phyloP scores from a whole-genome alignment of 92 coral and sea anemone genomes.

The Phenganax subtilis region DNA sequence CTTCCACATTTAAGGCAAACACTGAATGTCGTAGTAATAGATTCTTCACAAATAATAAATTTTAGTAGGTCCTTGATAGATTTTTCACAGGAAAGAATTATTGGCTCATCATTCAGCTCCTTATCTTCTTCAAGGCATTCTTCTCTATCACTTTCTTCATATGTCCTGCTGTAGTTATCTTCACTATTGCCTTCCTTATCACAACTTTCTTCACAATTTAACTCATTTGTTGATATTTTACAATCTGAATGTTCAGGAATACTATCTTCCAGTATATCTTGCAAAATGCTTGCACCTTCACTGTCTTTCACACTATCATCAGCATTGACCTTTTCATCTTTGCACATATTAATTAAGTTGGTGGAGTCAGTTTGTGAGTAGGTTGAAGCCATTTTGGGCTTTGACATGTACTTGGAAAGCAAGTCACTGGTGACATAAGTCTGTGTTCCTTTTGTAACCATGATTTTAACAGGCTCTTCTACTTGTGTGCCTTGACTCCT shows the following conservation, averaged over 20 bases:
- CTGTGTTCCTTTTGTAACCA: too few relatives aligned
- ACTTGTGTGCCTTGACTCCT: too few relatives aligned
- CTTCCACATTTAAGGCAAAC: neutral
- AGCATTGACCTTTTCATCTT: too few relatives aligned
- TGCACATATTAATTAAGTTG: too few relatives aligned
- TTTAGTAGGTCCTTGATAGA: neutral
- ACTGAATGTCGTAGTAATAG: neutral
- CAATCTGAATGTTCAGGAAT: neutral
- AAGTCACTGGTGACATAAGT: too few relatives aligned
- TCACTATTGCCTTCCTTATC: neutral
- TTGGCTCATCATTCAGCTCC: neutral
- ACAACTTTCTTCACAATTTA: neutral
- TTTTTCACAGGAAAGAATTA: neutral
- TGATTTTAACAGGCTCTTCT: too few relatives aligned
- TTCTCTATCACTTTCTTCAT: neutral
- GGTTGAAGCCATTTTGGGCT: too few relatives aligned
- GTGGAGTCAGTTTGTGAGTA: too few relatives aligned
- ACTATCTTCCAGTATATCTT: neutral
- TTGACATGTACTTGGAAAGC: too few relatives aligned
- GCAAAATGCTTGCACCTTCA: neutral
- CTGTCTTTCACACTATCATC: neutral
- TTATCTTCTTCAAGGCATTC: neutral
- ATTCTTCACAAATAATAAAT: too few relatives aligned
- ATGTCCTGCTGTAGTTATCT: neutral
- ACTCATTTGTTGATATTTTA: neutral